Evolutionary conservation across 1,140 invertebrate species (phyloP).

Genomic region (Idris sp.): DNA sequence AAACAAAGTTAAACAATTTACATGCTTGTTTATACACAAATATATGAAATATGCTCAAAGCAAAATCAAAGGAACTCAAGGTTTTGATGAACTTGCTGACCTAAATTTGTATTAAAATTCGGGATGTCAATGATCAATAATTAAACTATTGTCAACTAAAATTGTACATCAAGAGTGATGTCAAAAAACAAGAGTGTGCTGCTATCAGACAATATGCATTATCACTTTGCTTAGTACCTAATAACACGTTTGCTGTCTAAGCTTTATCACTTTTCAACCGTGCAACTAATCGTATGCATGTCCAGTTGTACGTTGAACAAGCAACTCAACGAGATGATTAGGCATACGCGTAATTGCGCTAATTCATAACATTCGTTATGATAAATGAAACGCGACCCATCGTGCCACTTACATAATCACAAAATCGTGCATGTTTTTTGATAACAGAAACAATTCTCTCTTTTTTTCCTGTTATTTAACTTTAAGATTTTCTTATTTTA

Average conservation of each 20-base stretch:
- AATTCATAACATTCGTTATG: conserved; percentile 53
- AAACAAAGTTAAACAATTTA: too few species aligned
- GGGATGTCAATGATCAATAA: too few species aligned
- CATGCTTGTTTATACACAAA: too few species aligned
- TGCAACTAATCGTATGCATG: conserved; percentile 67
- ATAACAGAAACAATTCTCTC: not conserved
- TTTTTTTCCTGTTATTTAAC: too few species aligned
- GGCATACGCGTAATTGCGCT: conserved; percentile 66
- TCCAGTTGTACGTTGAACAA: conserved; percentile 59
- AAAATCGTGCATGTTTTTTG: conserved; percentile 1
- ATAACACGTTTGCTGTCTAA: conserved; percentile 55
- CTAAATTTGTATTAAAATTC: too few species aligned
- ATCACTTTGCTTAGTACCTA: conserved; percentile 58
- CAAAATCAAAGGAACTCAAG: too few species aligned
- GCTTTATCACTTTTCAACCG: conserved; percentile 68
- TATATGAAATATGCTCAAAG: too few species aligned
- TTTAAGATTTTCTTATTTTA: too few species aligned
- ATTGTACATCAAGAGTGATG: conserved; percentile 6
- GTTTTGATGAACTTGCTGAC: too few species aligned
- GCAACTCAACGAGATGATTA: conserved; percentile 73
- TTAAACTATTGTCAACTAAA: too few species aligned
- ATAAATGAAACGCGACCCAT: conserved; percentile 39
- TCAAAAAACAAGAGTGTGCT: conserved; percentile 37
- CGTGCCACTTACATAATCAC: too few species aligned
- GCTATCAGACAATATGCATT: conserved; percentile 57